These are phyloP conservation scores for Bradysia coprophila DNA, from an alignment of 1,140 invertebrate genomes.

Conservation along the genomic window DNA sequence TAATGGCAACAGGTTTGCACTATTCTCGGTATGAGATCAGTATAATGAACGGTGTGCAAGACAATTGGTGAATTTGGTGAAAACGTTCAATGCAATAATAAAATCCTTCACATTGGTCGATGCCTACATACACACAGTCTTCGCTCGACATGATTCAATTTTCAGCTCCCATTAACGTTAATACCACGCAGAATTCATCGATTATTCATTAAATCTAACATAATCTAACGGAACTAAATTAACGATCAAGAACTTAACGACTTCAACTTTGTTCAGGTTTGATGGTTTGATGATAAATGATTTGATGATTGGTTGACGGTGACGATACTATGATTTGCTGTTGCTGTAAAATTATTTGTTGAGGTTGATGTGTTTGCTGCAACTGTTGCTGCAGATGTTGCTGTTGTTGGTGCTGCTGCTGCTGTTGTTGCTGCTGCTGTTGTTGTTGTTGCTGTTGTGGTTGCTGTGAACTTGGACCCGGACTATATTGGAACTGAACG, in stretches of 20 bases:
- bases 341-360: background rate
- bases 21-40: too few species aligned
- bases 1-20: too few species aligned
- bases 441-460: slow-evolving; percentile 1
- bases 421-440: slow-evolving; percentile 9
- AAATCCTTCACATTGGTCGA: too few species aligned
- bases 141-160: too few species aligned
- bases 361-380: slow-evolving; percentile 14
- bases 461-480: slow-evolving; percentile 9
- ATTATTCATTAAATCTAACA: too few species aligned
- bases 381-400: slow-evolving; percentile 12
- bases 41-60: too few species aligned
- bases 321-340: background rate
- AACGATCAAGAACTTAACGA: background rate
- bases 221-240: too few species aligned
- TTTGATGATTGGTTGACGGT: background rate
- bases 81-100: too few species aligned
- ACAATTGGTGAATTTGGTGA: too few species aligned
- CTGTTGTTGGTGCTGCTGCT: slow-evolving; percentile 14
- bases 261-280: background rate
- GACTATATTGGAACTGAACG: slow-evolving; percentile 22
- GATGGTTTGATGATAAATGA: background rate
- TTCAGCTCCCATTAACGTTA: too few species aligned
- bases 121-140: too few species aligned
- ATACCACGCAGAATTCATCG: too few species aligned